Percentiles rank a stretch among this genome's conserved stretches.
phyloP scores from a whole-genome alignment of 2,113 vertebrate genomes.

The Strix aluco region DNA sequence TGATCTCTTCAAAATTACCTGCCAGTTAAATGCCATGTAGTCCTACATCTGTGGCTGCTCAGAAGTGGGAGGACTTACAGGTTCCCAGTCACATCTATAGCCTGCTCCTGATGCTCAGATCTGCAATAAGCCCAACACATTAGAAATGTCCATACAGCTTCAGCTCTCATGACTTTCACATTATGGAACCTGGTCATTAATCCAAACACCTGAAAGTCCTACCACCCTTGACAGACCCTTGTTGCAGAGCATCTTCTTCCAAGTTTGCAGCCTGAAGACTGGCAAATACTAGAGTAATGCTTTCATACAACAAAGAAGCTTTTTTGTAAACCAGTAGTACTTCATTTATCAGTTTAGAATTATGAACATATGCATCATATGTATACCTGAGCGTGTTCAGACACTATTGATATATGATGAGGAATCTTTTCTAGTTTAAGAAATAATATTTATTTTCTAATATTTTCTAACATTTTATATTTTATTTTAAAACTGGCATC shows the following conservation, averaged over 20 bases:
- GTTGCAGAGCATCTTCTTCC: neutral
- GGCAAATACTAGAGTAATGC: neutral
- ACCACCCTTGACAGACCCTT: neutral
- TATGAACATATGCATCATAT: neutral
- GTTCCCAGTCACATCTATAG: neutral
- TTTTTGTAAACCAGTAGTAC: neutral
- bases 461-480: neutral
- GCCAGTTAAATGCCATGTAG: neutral
- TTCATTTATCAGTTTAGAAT: neutral
- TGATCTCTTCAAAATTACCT: neutral
- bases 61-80: neutral
- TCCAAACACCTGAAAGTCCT: neutral
- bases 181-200: neutral
- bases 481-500: neutral
- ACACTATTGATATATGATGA: neutral
- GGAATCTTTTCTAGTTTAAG: neutral
- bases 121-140: neutral
- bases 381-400: neutral
- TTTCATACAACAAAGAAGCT: neutral
- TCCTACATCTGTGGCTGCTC: neutral
- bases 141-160: neutral
- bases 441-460: neutral
- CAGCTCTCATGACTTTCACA: neutral
- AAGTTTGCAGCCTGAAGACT: neutral
- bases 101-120: neutral